phyloP scores from a whole-genome alignment of 2,888 invertebrate genomes.

The Cerastis rubricosa region DNA sequence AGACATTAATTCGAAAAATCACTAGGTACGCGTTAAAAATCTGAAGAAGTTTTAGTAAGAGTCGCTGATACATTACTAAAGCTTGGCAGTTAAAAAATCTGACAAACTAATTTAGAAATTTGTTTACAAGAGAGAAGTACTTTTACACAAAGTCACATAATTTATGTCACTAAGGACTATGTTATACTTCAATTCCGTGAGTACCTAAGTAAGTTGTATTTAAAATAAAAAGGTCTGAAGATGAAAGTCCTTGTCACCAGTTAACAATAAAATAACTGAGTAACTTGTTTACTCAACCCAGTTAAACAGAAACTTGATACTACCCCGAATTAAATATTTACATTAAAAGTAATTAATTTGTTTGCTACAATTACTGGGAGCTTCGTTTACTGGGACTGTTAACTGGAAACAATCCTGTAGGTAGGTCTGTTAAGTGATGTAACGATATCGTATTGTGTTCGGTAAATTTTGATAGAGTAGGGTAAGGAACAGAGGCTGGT shows the following conservation, averaged over 20 bases:
- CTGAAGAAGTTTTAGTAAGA: neutral
- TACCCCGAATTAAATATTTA: constrained; percentile 28
- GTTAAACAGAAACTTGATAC: neutral
- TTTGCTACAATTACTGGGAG: constrained; percentile 21
- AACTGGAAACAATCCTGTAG: constrained; percentile 1
- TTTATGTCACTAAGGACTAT: neutral
- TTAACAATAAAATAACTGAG: constrained; percentile 1
- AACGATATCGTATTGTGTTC: constrained; percentile 25
- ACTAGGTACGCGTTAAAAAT: neutral
- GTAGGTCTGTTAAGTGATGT: constrained; percentile 5
- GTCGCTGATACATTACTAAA: neutral
- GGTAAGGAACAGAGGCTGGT: constrained; percentile 8
- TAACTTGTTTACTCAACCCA: constrained; percentile 28
- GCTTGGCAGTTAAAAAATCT: neutral
- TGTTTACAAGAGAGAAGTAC: neutral
- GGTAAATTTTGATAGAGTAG: constrained; percentile 23
- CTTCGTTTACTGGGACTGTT: constrained; percentile 16
- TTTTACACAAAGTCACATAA: neutral
- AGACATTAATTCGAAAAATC: no score
- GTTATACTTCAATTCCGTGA: neutral
- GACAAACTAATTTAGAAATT: neutral
- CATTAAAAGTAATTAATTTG: constrained; percentile 40
- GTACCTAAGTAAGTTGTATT: neutral
- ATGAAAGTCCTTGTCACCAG: neutral
- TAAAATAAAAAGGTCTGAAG: constrained; percentile 4